These are phyloP conservation scores for Rhynchomys soricoides DNA, from an alignment of 2,113 vertebrate species.

Conservation along the genomic window DNA sequence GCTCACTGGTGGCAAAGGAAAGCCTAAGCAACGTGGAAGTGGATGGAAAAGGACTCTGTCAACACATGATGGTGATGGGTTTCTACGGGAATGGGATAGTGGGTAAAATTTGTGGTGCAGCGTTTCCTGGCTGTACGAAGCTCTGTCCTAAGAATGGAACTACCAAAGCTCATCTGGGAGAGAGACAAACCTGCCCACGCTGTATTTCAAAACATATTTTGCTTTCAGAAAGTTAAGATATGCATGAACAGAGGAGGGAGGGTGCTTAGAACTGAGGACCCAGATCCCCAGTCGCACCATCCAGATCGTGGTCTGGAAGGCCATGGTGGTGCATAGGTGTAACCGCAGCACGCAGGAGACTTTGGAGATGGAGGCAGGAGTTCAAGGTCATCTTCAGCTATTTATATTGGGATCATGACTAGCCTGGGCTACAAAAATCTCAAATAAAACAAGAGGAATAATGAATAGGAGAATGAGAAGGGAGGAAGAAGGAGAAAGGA, in stretches of 20 bases:
- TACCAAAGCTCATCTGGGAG: neutral
- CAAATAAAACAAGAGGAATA: neutral
- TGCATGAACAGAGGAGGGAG: neutral
- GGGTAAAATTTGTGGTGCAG: neutral
- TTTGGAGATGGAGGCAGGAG: neutral
- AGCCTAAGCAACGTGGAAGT: neutral
- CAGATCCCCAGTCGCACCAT: neutral
- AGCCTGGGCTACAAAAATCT: neutral
- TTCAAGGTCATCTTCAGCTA: neutral
- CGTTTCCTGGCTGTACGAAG: neutral
- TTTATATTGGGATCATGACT: too few relatives aligned
- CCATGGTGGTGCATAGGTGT: neutral
- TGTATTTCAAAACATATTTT: neutral
- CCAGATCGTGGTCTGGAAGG: neutral
- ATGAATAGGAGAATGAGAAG: neutral
- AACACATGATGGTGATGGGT: neutral
- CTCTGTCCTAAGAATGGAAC: neutral
- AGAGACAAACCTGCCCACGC: neutral
- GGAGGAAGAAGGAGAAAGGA: neutral
- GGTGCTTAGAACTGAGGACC: conserved; percentile 26
- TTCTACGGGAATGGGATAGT: neutral
- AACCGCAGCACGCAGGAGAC: neutral
- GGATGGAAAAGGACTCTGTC: too few relatives aligned
- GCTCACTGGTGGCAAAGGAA: neutral
- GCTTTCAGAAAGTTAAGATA: conserved; percentile 27